Conservation (phyloP, 2,797 vertebrate genomes). For the Leptatherina wallacei region DNA sequence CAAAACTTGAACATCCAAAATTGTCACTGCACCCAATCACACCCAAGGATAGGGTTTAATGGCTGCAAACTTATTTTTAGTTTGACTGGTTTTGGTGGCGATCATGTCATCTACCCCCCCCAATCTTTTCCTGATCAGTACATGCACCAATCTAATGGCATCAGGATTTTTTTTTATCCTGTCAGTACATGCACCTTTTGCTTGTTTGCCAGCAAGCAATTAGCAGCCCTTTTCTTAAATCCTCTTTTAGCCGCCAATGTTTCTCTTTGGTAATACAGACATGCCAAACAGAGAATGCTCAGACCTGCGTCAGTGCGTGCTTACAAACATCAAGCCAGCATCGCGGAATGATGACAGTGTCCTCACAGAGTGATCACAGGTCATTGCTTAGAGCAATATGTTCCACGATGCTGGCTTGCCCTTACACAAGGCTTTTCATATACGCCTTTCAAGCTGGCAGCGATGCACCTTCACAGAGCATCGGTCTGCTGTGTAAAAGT, state of each 20-base stretch:
- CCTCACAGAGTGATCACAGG: neutral
- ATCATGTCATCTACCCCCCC: no score
- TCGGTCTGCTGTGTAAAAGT: neutral
- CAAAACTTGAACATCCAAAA: neutral
- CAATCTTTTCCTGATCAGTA: neutral
- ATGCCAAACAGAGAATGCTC: neutral
- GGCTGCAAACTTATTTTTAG: no score
- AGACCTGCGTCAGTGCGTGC: neutral
- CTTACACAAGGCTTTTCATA: slow-evolving; percentile 2
- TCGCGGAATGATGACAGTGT: neutral
- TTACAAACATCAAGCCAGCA: neutral
- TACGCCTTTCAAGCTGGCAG: neutral
- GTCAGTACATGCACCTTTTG: neutral
- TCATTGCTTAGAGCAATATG: neutral
- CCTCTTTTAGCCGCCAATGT: neutral
- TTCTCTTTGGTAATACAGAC: neutral
- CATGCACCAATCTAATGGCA: neutral
- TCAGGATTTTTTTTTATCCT: neutral
- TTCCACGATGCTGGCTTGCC: neutral
- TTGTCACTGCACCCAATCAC: neutral
- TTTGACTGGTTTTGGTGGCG: no score
- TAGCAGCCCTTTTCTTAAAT: neutral
- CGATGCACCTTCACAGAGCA: slow-evolving; percentile 1
- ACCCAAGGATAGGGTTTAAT: no score
- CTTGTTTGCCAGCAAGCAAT: neutral